Percentiles rank a stretch among this genome's conserved stretches.
These are phyloP conservation scores for Alosa alosa DNA, from an alignment of 2,113 vertebrate genomes.

Conservation along the genomic window DNA sequence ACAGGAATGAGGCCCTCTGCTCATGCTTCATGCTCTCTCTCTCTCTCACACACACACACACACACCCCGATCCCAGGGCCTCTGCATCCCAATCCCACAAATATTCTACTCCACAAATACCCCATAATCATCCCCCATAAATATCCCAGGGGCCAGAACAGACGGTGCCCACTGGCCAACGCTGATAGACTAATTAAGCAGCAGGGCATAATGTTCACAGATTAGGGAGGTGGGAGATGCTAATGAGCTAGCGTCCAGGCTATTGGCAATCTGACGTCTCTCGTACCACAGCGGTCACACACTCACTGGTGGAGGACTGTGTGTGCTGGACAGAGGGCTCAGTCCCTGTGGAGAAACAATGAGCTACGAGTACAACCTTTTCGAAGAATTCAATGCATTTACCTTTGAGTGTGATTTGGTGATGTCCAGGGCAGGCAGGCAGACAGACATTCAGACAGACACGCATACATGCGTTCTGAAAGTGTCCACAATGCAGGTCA, in stretches of 20 bases:
- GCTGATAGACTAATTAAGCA: background rate
- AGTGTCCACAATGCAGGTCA: background rate
- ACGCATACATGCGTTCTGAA: background rate
- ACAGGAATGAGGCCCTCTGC: conserved; percentile 1
- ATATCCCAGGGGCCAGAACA: background rate
- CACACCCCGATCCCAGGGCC: background rate
- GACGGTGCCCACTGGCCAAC: background rate
- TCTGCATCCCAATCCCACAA: background rate
- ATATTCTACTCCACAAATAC: background rate
- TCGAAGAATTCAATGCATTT: background rate
- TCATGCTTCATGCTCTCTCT: background rate
- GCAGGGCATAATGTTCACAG: background rate
- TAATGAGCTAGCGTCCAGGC: background rate
- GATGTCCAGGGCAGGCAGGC: background rate
- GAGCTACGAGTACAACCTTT: no score
- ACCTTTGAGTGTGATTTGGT: background rate
- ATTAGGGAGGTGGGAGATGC: background rate
- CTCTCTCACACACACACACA: background rate
- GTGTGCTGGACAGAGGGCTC: no score
- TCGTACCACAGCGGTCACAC: background rate
- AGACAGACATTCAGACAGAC: background rate
- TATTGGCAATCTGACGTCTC: background rate
- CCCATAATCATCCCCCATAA: background rate
- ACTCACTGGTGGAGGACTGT: no score
- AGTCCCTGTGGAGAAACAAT: no score